Evolutionary conservation across 2,888 invertebrate species (phyloP).

Genomic region (Neoascia interrupta): DNA sequence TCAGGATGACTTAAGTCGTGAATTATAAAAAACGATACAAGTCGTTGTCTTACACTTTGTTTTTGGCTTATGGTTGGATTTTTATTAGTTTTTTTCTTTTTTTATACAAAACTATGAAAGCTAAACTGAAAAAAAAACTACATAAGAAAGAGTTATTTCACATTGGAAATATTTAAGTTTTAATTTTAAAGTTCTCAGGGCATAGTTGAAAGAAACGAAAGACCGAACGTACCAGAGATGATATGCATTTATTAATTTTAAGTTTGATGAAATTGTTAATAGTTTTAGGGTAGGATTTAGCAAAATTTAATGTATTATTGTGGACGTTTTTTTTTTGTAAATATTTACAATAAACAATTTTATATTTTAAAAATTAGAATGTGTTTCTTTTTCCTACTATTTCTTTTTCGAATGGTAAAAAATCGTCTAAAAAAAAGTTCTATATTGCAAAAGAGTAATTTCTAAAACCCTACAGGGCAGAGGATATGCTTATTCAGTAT

Average conservation of each 20-base stretch:
- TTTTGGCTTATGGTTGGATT: no score
- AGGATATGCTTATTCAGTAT: no score
- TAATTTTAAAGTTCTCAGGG: constrained; percentile 68
- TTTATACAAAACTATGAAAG: background rate
- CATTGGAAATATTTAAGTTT: constrained; percentile 18
- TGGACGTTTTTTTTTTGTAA: background rate
- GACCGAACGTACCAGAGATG: constrained; percentile 76
- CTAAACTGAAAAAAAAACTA: background rate
- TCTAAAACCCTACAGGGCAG: no score
- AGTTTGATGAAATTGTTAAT: constrained; percentile 16
- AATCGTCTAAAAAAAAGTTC: constrained; percentile 13
- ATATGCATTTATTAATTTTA: constrained; percentile 77
- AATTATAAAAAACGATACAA: no score
- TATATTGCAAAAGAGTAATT: no score
- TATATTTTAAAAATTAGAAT: constrained; percentile 18
- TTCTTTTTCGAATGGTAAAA: background rate
- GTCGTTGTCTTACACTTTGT: no score
- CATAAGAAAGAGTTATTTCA: constrained; percentile 4
- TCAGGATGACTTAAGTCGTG: no score
- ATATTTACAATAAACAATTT: no score
- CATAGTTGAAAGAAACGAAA: constrained; percentile 27
- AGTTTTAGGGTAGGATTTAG: background rate
- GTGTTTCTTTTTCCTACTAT: background rate
- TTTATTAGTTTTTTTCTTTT: background rate
- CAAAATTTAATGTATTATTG: constrained; percentile 18